Conservation (phyloP, 1,140 invertebrate genomes). For the Pomacea maculata region DNA sequence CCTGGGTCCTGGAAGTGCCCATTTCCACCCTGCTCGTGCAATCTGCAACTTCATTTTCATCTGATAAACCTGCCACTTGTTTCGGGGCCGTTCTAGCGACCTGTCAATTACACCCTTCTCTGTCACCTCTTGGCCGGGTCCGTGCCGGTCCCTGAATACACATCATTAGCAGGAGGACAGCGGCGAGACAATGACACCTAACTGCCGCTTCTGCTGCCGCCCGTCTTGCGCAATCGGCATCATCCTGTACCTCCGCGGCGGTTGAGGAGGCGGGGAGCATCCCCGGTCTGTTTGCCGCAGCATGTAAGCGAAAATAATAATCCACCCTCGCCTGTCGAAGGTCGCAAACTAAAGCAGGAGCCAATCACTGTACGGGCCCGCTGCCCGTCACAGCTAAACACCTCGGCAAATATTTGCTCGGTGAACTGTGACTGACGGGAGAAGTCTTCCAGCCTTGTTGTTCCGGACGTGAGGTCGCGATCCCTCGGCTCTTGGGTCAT, state of each 20-base stretch:
- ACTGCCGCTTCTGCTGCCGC: conserved; percentile 1
- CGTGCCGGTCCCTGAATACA: conserved; percentile 20
- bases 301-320: too few species aligned
- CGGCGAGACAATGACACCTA: conserved; percentile 19
- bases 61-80: conserved; percentile 26
- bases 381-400: not conserved
- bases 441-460: conserved; percentile 8
- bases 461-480: conserved; percentile 21
- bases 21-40: conserved; percentile 25
- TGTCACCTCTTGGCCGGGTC: conserved; percentile 17
- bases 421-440: conserved; percentile 13
- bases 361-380: too few species aligned
- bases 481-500: not conserved
- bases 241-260: not conserved
- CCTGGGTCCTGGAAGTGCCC: conserved; percentile 10
- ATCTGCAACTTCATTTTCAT: conserved; percentile 26
- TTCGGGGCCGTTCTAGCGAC: conserved; percentile 13
- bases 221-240: conserved; percentile 23
- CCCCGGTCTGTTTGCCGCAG: too few species aligned
- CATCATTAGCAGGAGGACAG: conserved; percentile 17
- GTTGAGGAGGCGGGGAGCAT: too few species aligned
- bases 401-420: conserved; percentile 23
- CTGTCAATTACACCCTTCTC: conserved; percentile 27
- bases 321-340: too few species aligned
- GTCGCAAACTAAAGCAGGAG: too few species aligned